Percentiles rank a stretch among this genome's conserved stretches.
Evolutionary conservation across 2,797 vertebrate genomes (phyloP).

Genomic region (Eremophila alpestris): DNA sequence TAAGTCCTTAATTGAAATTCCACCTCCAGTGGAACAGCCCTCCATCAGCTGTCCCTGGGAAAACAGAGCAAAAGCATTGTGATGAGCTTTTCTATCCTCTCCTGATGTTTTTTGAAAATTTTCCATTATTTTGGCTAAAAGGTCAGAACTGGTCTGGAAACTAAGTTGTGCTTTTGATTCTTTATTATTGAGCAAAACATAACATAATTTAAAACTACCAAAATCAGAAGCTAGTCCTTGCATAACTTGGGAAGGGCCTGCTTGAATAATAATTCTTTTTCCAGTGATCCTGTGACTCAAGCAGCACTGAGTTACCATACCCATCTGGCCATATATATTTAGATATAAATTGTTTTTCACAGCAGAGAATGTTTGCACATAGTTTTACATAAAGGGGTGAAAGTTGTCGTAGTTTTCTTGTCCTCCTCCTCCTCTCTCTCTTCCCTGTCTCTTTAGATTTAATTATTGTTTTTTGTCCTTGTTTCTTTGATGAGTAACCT

Average conservation of each 20-base stretch:
- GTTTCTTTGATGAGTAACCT: not conserved
- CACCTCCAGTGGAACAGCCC: constrained; percentile 34
- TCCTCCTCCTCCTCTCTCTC: not conserved
- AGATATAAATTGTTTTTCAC: not conserved
- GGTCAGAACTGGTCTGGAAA: not conserved
- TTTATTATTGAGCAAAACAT: constrained; percentile 18
- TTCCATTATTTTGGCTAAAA: constrained; percentile 29
- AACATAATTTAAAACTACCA: not conserved
- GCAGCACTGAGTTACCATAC: not conserved
- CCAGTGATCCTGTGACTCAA: not conserved
- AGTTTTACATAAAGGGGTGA: not conserved
- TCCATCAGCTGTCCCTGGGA: not conserved
- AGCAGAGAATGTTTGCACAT: not conserved
- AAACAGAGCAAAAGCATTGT: constrained; percentile 6
- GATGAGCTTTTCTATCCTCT: not conserved
- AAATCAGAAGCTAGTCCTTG: not conserved
- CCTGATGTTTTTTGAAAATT: not conserved
- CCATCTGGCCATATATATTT: not conserved
- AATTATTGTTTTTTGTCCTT: not conserved
- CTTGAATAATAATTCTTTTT: not conserved
- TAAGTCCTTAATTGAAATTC: constrained; percentile 44
- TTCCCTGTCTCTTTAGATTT: not conserved
- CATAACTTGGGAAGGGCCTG: not conserved
- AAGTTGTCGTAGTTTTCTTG: not conserved
- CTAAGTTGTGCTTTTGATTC: not conserved